Evolutionary conservation across 2,797 vertebrate genomes (phyloP).

Genomic region (Lutjanus campechanus): DNA sequence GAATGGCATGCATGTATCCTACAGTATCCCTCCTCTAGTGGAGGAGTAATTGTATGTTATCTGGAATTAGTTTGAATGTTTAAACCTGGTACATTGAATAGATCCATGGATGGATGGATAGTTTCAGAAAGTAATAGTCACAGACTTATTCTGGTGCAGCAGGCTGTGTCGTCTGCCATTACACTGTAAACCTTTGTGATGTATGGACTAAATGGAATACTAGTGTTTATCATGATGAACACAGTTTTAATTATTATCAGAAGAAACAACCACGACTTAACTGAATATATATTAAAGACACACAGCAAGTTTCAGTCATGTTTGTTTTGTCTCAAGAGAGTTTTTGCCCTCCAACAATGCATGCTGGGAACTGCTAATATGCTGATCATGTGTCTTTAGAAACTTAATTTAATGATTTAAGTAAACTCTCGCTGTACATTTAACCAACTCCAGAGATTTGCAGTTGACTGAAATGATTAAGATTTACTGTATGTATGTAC

Average conservation of each 20-base stretch:
- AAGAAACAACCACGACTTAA: not conserved
- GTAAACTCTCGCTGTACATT: not conserved
- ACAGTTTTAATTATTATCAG: not conserved
- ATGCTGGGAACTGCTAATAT: not conserved
- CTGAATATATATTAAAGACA: not conserved
- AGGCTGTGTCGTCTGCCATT: not conserved
- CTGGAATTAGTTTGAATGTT: no score
- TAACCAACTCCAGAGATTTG: no score
- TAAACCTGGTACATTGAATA: not conserved
- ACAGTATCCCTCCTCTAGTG: not conserved
- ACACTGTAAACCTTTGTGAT: not conserved
- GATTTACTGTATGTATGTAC: not conserved
- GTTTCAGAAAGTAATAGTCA: not conserved
- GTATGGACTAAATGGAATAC: not conserved
- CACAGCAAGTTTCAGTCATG: not conserved
- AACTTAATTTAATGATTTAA: not conserved
- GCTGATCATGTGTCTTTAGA: not conserved
- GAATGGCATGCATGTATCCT: not conserved
- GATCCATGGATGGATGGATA: not conserved
- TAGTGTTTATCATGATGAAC: not conserved
- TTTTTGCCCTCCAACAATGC: not conserved
- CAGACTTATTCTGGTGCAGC: not conserved
- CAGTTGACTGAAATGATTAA: not conserved
- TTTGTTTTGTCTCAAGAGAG: not conserved
- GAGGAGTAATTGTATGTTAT: not conserved